Evolutionary conservation across 2,113 vertebrate species (phyloP), one percentile per base, ranked within the genome.

Genomic region (Corvus cornix): DNA sequence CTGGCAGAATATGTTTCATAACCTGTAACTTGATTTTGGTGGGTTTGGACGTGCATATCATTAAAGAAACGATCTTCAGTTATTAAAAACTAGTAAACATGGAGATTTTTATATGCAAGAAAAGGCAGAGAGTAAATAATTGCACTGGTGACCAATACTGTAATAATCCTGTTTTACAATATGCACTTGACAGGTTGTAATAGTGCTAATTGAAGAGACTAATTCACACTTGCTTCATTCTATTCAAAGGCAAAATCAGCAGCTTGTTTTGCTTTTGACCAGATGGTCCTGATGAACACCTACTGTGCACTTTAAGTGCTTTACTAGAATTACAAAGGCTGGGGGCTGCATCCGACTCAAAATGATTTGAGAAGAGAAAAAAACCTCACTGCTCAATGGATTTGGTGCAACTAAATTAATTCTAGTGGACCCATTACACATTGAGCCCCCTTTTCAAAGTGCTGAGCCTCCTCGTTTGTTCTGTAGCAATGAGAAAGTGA

Each of bases 221-320:
- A 99, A 99, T 99, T 98, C 98, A 98, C 98, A 98, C 98, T 98
- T 98, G 98, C 99, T 98, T 98, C 96, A 98, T 98, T 98, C 98
- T 97, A 98, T 98, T 98, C 98, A 98, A 98, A 98, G 98, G 97
- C 98, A 97, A 98, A 98, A 98, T 98, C 98, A 98, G 98, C 98
- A 98, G 98, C 98, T 98, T 98, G 98, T 98, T 98, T 98, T 98
- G 98, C 98, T 98, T 98, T 98, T 98, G 98, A 98, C 98, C 99
- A 99, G 99, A 99, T 99, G 99, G 99, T 99, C 99, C 99, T 99
- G 99, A 99, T 99, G 99, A 99, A 99, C 99, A 98, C 99, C 99
- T 99, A 99, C 99, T 99, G 99, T 99, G 99, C 99, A 99, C 99
- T 99, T 99, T 99, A 99, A 99, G 99, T 99, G 99, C 99, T 99